Evolutionary conservation across 2,888 invertebrate species (phyloP), one percentile per base, ranked within the genome.

Genomic region (Cheilosia vulpina): DNA sequence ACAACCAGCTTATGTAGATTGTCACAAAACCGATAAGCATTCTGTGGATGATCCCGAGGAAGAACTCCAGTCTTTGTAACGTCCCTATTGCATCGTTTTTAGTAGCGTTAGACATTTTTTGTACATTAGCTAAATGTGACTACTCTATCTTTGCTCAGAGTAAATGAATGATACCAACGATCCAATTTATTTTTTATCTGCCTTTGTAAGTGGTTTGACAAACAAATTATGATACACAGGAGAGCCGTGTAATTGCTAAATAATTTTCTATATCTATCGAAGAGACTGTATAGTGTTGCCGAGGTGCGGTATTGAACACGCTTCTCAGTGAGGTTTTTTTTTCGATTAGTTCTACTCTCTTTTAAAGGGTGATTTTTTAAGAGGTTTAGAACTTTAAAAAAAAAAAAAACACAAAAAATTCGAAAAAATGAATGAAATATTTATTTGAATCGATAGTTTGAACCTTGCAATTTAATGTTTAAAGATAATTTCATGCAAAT

Each of bases 1-100:
- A 87, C 75, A 89, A 75, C 87, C 87, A 89, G 62, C 81, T 87
- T 52, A 89, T 76, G 62, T 88, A 89, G 21, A 89, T 69, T 19
- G 87, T 88, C 24, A 89, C 87, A 62, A 89, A 89, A n/a, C 89
- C 88, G 60, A 89, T 89, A 15, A 89, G 50, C 31, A 89, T 75
- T 34, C 89, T 88, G 85, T 89, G 88, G 43, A 88, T 38, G 7
- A 88, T 72, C 13, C 88, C 77, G n/a, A 89, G 58, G 4, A 87
- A 41, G 57, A 88, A 88, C 72, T 89, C 88, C 34, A 89, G 41
- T 72, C 77, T 87, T 77, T 88, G 88, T 3, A 52, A 63, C 6
- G n/a, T 38, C 15, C 65, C 43, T n/a, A 71, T 58, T 21, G 19
- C 15, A 27, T 19, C n/a, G 21, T 3, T 9, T 27, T 31, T 21